Base-by-base conservation (phyloP, 2,888 invertebrate species). In the Gerosis bhagava region DNA sequence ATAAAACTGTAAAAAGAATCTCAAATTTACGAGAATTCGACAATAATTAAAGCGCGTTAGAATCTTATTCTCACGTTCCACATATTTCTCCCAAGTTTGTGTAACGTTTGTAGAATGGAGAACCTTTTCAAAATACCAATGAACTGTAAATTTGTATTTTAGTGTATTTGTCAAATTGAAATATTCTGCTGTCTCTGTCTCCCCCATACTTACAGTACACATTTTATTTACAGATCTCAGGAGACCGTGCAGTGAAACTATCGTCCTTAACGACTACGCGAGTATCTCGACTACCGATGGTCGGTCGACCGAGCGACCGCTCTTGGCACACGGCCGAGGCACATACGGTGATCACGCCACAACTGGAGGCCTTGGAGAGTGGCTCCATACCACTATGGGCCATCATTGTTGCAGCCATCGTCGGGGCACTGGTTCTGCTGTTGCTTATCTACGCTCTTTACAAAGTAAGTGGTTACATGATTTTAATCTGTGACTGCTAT, bases 311-410 rank as follows among this genome's bases (percentile, higher is more conserved):
- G 0, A 77, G 86, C 11, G 91, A 91, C 52, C 82, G 91, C 22
- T 77, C 91, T 17, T 89, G 93, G 63, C 91, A 90, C 59, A 91
- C 90, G 34, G 91, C 91, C 49, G 94, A 96, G 80, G 92, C 95
- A n/a, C 90, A 91, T 53, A 95, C 95, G 7, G 91, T 91, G 57
- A 89, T 96, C 15, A 91, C 92, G 29, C 94, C 94, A 1, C 92
- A 92, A 61, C 90, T 92, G 2, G 90, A 90, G 36, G 90, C 92
- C 31, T 87, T 91, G 39, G 91, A 91, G n/a, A 91, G 93, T 54
- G 93, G 92, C 50, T 71, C 93, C 41, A 93, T 96, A 19, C 96
- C 96, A 0, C 90, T 97, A 40, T 97, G 97, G 97, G 93, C 96
- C 29, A 94, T 97, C 39, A 92, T 97, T 2, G 81, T 97, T 49